Evolutionary conservation across 2,113 vertebrate genomes (phyloP).

Genomic region (Cryptomyrus ogoouensis): DNA sequence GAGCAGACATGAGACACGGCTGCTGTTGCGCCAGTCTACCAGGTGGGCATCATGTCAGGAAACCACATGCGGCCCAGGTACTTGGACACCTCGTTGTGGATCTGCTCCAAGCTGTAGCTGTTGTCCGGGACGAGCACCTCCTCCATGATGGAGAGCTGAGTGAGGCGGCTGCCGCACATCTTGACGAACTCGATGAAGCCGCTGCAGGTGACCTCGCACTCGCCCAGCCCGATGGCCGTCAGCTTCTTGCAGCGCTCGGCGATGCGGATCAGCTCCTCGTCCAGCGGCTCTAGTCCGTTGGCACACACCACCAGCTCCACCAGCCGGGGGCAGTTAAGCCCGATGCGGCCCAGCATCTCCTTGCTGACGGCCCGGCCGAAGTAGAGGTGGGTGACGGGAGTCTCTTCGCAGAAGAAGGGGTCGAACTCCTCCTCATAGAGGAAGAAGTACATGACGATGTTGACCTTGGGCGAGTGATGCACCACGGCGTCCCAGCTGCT

Average conservation of each 20-base stretch:
- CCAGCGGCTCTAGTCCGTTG: slow-evolving; percentile 63
- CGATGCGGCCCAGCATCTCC: slow-evolving; percentile 60
- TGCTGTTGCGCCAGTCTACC: slow-evolving; percentile 41
- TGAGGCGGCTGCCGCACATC: slow-evolving; percentile 65
- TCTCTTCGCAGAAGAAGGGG: slow-evolving; percentile 65
- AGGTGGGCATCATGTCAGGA: slow-evolving; percentile 66
- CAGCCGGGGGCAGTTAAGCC: slow-evolving; percentile 60
- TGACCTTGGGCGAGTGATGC: slow-evolving; percentile 65
- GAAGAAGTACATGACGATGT: slow-evolving; percentile 70
- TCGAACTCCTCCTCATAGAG: slow-evolving; percentile 65
- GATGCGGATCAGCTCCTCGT: slow-evolving; percentile 60
- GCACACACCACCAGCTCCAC: slow-evolving; percentile 68
- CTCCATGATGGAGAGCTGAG: slow-evolving; percentile 68
- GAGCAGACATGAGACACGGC: neutral
- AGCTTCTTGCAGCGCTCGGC: slow-evolving; percentile 59
- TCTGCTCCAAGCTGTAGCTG: slow-evolving; percentile 57
- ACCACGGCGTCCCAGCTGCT: slow-evolving; percentile 67
- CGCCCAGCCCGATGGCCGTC: slow-evolving; percentile 61
- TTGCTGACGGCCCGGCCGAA: slow-evolving; percentile 65
- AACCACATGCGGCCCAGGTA: slow-evolving; percentile 67
- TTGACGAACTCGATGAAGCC: slow-evolving; percentile 66
- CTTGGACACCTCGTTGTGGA: slow-evolving; percentile 61
- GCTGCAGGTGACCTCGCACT: slow-evolving; percentile 64
- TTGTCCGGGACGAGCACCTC: slow-evolving; percentile 65
- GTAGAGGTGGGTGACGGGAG: slow-evolving; percentile 64